phyloP scores from a whole-genome alignment of 2,113 vertebrate genomes.

The Cebus imitator region DNA sequence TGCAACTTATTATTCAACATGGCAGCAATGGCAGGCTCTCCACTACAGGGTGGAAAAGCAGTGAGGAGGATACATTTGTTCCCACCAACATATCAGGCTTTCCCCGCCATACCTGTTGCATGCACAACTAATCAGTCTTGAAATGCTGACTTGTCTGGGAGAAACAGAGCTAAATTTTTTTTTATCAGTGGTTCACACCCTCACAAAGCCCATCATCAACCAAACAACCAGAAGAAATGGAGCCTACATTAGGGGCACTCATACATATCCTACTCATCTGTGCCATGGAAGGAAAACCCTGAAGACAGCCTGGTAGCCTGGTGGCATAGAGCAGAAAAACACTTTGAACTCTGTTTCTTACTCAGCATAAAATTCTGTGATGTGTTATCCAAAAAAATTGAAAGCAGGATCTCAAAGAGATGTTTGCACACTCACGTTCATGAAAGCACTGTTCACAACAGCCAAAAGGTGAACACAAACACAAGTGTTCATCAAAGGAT shows the following conservation, averaged over 20 bases:
- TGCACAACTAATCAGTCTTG: neutral
- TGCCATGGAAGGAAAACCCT: neutral
- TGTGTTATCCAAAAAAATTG: neutral
- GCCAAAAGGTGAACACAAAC: neutral
- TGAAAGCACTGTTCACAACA: neutral
- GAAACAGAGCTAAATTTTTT: neutral
- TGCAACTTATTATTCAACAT: neutral
- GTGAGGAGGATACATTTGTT: neutral
- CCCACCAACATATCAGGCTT: neutral
- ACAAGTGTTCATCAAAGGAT: neutral
- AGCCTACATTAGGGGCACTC: neutral
- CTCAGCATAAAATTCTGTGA: neutral
- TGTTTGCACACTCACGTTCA: neutral
- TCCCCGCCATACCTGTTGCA: no score
- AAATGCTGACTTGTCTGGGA: neutral
- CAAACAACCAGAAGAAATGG: neutral
- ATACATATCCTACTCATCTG: neutral
- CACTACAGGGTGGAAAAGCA: neutral
- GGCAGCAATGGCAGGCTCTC: neutral
- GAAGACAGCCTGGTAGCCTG: neutral
- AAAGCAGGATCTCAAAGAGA: neutral
- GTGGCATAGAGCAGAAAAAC: neutral
- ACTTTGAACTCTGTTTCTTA: neutral
- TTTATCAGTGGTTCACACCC: neutral
- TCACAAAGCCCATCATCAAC: neutral